Base-by-base conservation (phyloP, 2,113 vertebrate genomes). In the Chrysochloris asiatica region DNA sequence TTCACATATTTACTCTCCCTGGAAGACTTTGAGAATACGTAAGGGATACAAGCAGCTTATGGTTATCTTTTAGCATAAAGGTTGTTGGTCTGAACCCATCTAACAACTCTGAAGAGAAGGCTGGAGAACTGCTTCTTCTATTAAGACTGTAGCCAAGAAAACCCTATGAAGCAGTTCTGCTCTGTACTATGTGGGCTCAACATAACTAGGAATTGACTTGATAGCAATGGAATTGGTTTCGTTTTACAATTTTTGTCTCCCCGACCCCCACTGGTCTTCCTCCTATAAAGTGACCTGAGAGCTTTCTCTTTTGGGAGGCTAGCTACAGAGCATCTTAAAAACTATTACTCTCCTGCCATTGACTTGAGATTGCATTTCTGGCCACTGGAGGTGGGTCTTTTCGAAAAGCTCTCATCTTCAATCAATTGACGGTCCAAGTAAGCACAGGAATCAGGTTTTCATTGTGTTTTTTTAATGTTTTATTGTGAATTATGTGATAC, bases 281-380 rank as follows among this genome's bases (percentile, higher is more conserved):
- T 50, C 54, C 43, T 22, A 2, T 14, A 21, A 56, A 28, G 30
- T 47, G 38, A 36, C 43, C 76, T 76, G 52, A 45, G 54, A 47
- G 38, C 24, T 67, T 75, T 56, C 16, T 85, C 21, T 76, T 67
- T 61, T 59, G 75, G 56, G 38, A 38, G 30, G 48, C 30, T 45
- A 93, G 26, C 26, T 52, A 56, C 9, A 54, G n/a, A 75, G 72
- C 36, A 21, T 33, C 71, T 41, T 52, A 77, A 81, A 83, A 75
- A 26, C 17, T 41, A 83, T 22, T n/a, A 33, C 13, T 38, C 10
- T 38, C 52, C 59, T 54, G 50, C 43, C 33, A 6, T 5, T 36
- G 47, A 91, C 38, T 79, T 71, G 65, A 38, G 69, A 73, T 65
- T 47, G 52, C 28, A 77, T 83, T 88, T 77, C 76, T 76, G 75